Percentiles rank a stretch among this genome's conserved stretches.
phyloP scores from a whole-genome alignment of 2,113 vertebrate genomes.

The Eptesicus fuscus region DNA sequence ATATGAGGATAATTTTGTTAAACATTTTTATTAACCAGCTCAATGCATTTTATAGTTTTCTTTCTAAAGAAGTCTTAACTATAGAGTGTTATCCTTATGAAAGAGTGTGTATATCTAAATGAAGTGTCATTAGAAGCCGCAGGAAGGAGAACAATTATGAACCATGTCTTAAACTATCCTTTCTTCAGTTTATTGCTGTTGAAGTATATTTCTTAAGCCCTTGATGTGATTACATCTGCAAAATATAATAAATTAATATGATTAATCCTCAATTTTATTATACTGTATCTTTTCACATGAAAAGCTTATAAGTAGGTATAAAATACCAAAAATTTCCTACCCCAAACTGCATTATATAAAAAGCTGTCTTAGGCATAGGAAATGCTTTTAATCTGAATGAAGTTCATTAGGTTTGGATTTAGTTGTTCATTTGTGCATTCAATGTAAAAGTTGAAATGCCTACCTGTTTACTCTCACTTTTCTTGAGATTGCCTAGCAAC shows the following conservation, averaged over 20 bases:
- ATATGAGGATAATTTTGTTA: conserved; percentile 53
- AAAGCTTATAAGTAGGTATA: conserved; percentile 55
- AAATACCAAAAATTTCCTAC: conserved; percentile 70
- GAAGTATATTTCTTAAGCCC: conserved; percentile 65
- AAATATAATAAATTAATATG: conserved; percentile 66
- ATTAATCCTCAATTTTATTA: conserved; percentile 68
- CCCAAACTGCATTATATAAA: conserved; percentile 53
- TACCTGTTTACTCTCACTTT: conserved; percentile 73
- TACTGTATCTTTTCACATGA: conserved; percentile 71
- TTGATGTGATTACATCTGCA: conserved; percentile 71
- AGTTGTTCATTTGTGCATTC: conserved; percentile 73
- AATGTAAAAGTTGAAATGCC: conserved; percentile 70
- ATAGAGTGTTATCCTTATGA: conserved; percentile 59
- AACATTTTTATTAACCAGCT: conserved; percentile 58
- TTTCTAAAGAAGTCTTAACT: conserved; percentile 62
- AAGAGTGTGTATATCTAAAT: conserved; percentile 72
- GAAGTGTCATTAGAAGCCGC: conserved; percentile 66
- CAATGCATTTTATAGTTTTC: conserved; percentile 55
- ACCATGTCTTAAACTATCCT: conserved; percentile 63
- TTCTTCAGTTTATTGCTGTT: conserved; percentile 59
- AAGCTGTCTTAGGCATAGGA: conserved; percentile 51
- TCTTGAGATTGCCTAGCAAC: conserved; percentile 54
- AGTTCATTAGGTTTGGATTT: conserved; percentile 63
- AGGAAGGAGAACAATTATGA: conserved; percentile 53
- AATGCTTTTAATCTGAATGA: conserved; percentile 70